phyloP scores from a whole-genome alignment of 2,888 invertebrate species.

The Listrodromus nycthemerus region DNA sequence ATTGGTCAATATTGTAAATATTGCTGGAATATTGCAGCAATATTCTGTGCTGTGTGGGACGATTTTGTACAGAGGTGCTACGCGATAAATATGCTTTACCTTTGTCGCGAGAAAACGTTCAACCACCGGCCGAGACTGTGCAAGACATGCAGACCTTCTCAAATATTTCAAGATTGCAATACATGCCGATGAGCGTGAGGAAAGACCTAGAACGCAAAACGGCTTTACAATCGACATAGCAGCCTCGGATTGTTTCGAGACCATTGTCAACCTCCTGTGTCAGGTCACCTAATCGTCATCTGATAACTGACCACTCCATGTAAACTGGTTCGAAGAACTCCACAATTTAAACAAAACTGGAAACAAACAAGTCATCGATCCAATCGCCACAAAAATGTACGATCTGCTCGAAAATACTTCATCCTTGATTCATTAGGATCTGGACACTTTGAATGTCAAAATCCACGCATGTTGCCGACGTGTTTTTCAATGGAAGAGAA shows the following conservation, averaged over 20 bases:
- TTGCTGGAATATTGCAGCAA: too few relatives aligned
- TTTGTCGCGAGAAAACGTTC: conserved; percentile 10
- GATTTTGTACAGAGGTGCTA: conserved; percentile 45
- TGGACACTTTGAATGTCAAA: conserved; percentile 66
- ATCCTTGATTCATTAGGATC: conserved; percentile 63
- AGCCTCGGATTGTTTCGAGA: conserved; percentile 72
- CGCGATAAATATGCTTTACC: conserved; percentile 28
- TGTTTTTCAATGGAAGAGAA: conserved; percentile 83
- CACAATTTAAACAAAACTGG: conserved; percentile 46
- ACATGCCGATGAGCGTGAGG: not conserved
- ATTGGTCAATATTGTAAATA: too few relatives aligned
- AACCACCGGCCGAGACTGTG: not conserved
- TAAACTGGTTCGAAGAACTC: conserved; percentile 40
- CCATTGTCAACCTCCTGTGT: conserved; percentile 70
- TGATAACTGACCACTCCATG: not conserved
- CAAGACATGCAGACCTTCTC: not conserved
- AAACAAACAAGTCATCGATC: conserved; percentile 46
- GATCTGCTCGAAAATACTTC: conserved; percentile 70
- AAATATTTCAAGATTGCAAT: conserved; percentile 33
- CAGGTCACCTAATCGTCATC: not conserved
- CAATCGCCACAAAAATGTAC: not conserved
- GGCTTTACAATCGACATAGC: conserved; percentile 70
- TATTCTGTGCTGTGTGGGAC: too few relatives aligned
- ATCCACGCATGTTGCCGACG: conserved; percentile 78
- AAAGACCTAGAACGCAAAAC: not conserved